Percentiles rank a stretch among this genome's conserved stretches.
Evolutionary conservation across 2,888 invertebrate genomes (phyloP).

Genomic region (Sinohyriopsis cumingii): DNA sequence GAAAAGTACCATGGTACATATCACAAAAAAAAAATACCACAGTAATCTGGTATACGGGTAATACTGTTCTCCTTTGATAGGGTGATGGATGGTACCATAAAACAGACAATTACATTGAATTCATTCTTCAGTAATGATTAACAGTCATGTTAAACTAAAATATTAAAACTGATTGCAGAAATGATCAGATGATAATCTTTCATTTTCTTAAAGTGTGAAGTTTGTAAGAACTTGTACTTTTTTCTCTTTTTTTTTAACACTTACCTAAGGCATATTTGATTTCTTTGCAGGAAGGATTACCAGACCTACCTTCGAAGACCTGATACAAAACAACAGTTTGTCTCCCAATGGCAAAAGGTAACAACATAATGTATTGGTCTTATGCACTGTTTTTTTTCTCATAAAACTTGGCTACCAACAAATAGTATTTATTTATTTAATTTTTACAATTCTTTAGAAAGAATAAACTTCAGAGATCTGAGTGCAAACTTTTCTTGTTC

Average conservation of each 20-base stretch:
- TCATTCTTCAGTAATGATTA: neutral
- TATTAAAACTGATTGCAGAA: neutral
- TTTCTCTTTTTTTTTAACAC: too few species aligned
- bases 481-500: too few species aligned
- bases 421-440: neutral
- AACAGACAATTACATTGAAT: neutral
- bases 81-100: neutral
- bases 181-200: too few species aligned
- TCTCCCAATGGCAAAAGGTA: conserved; percentile 70
- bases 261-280: neutral
- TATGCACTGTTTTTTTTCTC: neutral
- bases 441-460: too few species aligned
- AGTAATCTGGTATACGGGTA: too few species aligned
- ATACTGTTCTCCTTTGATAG: too few species aligned
- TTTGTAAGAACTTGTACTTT: too few species aligned
- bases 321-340: conserved; percentile 70
- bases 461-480: too few species aligned
- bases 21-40: too few species aligned
- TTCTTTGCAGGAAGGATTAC: conserved; percentile 62
- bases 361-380: neutral
- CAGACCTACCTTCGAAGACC: conserved; percentile 66
- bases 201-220: too few species aligned
- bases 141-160: neutral
- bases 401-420: neutral
- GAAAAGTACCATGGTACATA: too few species aligned